These are phyloP conservation scores for Geotrypetes seraphini DNA, from an alignment of 2,797 vertebrate genomes.

Conservation along the genomic window DNA sequence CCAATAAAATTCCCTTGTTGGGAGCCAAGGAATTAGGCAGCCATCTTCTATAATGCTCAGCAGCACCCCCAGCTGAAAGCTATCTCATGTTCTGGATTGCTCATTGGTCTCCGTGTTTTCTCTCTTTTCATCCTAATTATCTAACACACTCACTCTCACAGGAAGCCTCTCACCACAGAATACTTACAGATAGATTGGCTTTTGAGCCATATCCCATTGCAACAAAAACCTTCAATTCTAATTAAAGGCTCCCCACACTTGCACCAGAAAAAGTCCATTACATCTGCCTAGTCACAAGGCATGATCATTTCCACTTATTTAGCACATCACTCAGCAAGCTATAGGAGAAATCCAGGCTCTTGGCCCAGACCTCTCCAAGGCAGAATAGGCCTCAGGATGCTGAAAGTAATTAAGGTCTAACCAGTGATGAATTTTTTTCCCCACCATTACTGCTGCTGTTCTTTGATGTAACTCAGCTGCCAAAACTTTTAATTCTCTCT, in stretches of 20 bases:
- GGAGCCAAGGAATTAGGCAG: too few relatives aligned
- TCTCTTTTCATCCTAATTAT: neutral
- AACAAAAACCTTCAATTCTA: neutral
- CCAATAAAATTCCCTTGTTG: too few relatives aligned
- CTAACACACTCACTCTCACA: neutral
- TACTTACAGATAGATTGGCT: neutral
- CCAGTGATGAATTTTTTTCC: neutral
- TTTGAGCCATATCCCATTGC: neutral
- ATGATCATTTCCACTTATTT: constrained; percentile 9
- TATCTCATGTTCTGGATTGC: too few relatives aligned
- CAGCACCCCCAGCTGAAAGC: too few relatives aligned
- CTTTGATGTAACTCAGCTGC: constrained; percentile 18
- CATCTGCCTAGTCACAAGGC: constrained; percentile 7
- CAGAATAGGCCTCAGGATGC: neutral
- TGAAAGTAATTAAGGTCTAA: neutral
- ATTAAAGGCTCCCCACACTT: constrained; percentile 2
- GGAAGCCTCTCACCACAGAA: accelerated
- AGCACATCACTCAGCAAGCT: neutral
- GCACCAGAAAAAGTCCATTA: neutral
- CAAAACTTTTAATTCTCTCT: constrained; percentile 25
- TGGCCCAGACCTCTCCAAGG: neutral
- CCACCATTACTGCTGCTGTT: neutral
- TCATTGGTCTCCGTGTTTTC: too few relatives aligned
- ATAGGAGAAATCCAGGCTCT: neutral
- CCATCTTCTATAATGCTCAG: too few relatives aligned